Conservation (phyloP, 2,888 invertebrate genomes). For the Hyles lineata region DNA sequence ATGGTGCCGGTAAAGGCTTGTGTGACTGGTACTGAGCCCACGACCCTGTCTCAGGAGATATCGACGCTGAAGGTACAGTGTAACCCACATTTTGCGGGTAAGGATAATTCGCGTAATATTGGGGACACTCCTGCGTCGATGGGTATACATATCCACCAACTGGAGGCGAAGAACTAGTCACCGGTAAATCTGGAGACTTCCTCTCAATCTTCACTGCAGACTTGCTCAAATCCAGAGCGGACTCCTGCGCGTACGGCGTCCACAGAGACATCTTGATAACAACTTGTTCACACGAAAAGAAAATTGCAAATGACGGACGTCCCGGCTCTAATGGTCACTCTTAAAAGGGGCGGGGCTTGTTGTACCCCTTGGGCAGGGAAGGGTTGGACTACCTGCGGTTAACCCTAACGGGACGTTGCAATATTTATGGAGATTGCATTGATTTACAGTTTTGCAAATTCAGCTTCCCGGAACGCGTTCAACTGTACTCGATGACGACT, state of each 20-base stretch:
- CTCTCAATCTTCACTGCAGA: slow-evolving; percentile 52
- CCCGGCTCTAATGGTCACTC: slow-evolving; percentile 17
- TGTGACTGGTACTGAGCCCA: slow-evolving; percentile 47
- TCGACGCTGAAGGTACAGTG: slow-evolving; percentile 55
- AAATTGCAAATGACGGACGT: slow-evolving; percentile 24
- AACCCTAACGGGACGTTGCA: slow-evolving; percentile 42
- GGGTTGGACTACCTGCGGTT: slow-evolving; percentile 48
- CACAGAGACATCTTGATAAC: slow-evolving; percentile 65
- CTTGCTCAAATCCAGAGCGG: slow-evolving; percentile 66
- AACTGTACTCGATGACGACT: slow-evolving; percentile 13
- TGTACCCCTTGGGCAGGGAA: slow-evolving; percentile 34
- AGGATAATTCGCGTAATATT: slow-evolving; percentile 44
- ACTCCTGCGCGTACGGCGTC: slow-evolving; percentile 72
- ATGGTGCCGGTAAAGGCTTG: slow-evolving; percentile 50
- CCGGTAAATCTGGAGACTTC: slow-evolving; percentile 45
- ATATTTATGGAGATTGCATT: slow-evolving; percentile 28
- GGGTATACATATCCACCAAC: slow-evolving; percentile 37
- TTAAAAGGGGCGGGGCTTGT: slow-evolving; percentile 32
- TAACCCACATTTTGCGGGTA: slow-evolving; percentile 46
- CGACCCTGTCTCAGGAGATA: slow-evolving; percentile 60
- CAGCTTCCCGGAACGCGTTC: slow-evolving; percentile 20
- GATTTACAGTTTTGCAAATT: slow-evolving; percentile 34
- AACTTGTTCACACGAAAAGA: slow-evolving; percentile 36
- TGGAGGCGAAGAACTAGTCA: slow-evolving; percentile 40
- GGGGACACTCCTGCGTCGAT: slow-evolving; percentile 41